Base-by-base conservation (phyloP, 2,888 invertebrate genomes). In the Cataglyphis albicans region DNA sequence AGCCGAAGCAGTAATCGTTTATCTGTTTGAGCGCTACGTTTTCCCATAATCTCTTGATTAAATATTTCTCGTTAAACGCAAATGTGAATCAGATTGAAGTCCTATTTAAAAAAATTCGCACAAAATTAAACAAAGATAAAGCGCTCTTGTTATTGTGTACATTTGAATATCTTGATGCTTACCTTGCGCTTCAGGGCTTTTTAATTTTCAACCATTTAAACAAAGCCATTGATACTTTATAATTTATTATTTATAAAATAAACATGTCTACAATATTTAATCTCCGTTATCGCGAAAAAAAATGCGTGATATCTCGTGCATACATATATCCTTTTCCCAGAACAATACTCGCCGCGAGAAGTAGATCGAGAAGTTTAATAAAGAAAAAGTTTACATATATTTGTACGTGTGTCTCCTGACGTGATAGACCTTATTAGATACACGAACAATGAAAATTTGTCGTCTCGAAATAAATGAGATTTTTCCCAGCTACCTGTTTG, bases 381-480 rank as follows among this genome's bases (percentile, higher is more conserved):
- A 67, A 21, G 68, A 55, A 68, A 76, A 76, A 76, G 76, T 76
- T 76, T 44, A 76, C 55, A 38, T 67, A 38, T 67, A 76, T 76
- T 76, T 76, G 35, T 35, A 35, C 0, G 6, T 6, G 35, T 6
- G 76, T 76, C 21, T 15, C 76, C 57, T 29, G 55, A 57, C 68
- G 55, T 57, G 76, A 76, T 76, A 57, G 76, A 76, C 76, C 41
- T 68, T 76, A 76, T 76, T 76, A 68, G 76, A 76, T 55, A 76
- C 76, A 15, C 57, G 21, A 41, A 76, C 68, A 76, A 68, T 68
- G 76, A 76, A 76, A 76, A 67, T 76, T 76, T 57, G 75, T 75
- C 52, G 52, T 76, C 67, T 41, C 41, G 55, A 29, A 76, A 76
- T 68, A 76, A 76, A 76, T 68, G 63, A 76, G 68, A 76, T 76